Evolutionary conservation across 2,113 vertebrate species (phyloP).

Genomic region (Aspidoscelis tigris): DNA sequence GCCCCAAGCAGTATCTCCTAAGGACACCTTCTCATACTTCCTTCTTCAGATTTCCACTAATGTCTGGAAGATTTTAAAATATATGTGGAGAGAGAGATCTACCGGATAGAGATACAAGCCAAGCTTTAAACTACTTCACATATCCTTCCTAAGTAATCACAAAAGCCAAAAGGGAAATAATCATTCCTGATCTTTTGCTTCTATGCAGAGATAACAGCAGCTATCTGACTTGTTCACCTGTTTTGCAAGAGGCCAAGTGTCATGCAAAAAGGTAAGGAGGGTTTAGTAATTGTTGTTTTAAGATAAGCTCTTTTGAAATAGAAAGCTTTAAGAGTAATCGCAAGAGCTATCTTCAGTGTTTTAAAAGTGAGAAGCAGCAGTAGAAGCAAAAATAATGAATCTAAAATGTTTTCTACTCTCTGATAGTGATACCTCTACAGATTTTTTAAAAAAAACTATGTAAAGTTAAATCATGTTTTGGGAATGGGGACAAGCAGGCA

Average conservation of each 20-base stretch:
- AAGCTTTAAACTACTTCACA: neutral
- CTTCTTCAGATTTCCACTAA: neutral
- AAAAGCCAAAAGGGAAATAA: slow-evolving; percentile 2
- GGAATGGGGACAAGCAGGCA: neutral
- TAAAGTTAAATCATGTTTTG: neutral
- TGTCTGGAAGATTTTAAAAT: neutral
- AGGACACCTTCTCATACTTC: neutral
- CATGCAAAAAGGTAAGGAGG: slow-evolving; percentile 4
- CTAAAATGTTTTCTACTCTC: neutral
- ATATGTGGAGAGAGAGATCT: neutral
- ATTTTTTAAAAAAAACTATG: neutral
- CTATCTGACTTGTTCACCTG: neutral
- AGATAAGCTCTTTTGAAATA: slow-evolving; percentile 2
- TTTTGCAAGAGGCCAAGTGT: slow-evolving; percentile 22
- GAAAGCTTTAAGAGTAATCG: slow-evolving; percentile 1
- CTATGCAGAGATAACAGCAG: slow-evolving; percentile 27
- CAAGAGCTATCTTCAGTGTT: neutral
- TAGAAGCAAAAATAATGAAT: neutral
- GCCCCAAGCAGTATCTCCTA: neutral
- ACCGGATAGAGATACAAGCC: neutral
- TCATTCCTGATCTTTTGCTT: neutral
- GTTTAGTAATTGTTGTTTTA: slow-evolving; percentile 55
- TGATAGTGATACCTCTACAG: too few relatives aligned
- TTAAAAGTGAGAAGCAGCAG: neutral
- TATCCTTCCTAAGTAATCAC: neutral